Evolutionary conservation across 2,888 invertebrate species (phyloP).

Genomic region (Orthosia gothica): DNA sequence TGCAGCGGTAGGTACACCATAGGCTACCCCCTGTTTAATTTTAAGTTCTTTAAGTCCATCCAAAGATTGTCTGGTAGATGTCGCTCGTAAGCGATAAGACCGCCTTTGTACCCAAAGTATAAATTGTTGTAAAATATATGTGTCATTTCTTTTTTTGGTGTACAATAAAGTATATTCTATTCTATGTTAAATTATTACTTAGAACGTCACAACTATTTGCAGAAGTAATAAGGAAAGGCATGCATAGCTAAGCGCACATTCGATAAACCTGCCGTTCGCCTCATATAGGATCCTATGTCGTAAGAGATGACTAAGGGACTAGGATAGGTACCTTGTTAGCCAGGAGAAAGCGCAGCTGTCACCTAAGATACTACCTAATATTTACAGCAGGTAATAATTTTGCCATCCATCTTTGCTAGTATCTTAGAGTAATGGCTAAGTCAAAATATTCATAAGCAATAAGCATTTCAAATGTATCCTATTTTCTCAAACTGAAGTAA

Average conservation of each 20-base stretch:
- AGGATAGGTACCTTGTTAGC: neutral
- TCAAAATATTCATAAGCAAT: constrained; percentile 29
- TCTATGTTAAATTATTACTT: too few species aligned
- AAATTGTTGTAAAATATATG: too few species aligned
- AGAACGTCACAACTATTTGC: neutral
- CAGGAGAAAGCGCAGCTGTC: constrained; percentile 11
- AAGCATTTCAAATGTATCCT: constrained; percentile 1
- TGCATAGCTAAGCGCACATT: neutral
- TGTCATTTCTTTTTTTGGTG: too few species aligned
- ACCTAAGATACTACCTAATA: neutral
- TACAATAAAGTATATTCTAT: too few species aligned
- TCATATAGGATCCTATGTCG: neutral
- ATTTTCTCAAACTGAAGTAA: neutral
- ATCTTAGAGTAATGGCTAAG: neutral
- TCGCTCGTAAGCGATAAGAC: too few species aligned
- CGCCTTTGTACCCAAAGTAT: too few species aligned
- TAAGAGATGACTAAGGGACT: neutral
- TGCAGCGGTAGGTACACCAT: too few species aligned
- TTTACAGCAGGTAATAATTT: neutral
- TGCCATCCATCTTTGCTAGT: neutral
- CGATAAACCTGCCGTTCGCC: neutral
- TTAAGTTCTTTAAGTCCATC: too few species aligned
- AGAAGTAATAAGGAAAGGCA: neutral
- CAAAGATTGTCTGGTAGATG: too few species aligned
- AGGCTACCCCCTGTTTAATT: too few species aligned